Base-by-base conservation (phyloP, 2,797 vertebrate genomes). In the Spinibarbus caldwelli region DNA sequence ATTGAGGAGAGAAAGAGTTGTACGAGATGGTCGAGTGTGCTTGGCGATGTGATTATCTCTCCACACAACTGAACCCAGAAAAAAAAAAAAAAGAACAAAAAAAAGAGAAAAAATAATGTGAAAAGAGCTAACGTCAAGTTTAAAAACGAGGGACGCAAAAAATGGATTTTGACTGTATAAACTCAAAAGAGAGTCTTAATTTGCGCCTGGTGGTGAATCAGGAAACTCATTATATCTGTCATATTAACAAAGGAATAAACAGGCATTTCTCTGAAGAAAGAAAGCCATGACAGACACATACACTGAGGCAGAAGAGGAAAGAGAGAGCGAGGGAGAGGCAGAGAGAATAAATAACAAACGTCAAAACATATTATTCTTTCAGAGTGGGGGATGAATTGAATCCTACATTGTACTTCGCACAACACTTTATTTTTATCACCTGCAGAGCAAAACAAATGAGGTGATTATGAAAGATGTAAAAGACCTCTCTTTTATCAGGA, bases 231-330 rank as follows among this genome's bases (percentile, higher is more conserved):
- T 95, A 94, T 92, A 94, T 93, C 92, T 95, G 94, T 95, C 94
- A 95, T 92, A 90, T 95, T 94, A 94, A 95, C 93, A 95, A 95
- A 94, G 90, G 93, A 91, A 89, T 89, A 91, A 93, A 92, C 93
- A 83, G 70, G 88, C 88, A 90, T 89, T 91, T 91, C 89, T 91
- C 67, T 34, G 78, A 80, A 78, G 86, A 88, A 86, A 87, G 75
- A 86, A 86, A 85, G 75, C 85, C 66, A 71, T 88, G 89, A 89
- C 85, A 89, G 88, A 88, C 89, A 87, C 68, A 85, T 70, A 78
- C 73, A 80, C 21, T 38, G 85, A 83, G 68, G 77, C 38, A 84
- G 76, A 72, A 57, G 62, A 49, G 62, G 41, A 78, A n/a, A 59
- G 4, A 77, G 41, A 76, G 34, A 19, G 47, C 15, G 54, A 80